These are phyloP conservation scores for Numida meleagris DNA, from an alignment of 2,113 vertebrate genomes.

Conservation along the genomic window DNA sequence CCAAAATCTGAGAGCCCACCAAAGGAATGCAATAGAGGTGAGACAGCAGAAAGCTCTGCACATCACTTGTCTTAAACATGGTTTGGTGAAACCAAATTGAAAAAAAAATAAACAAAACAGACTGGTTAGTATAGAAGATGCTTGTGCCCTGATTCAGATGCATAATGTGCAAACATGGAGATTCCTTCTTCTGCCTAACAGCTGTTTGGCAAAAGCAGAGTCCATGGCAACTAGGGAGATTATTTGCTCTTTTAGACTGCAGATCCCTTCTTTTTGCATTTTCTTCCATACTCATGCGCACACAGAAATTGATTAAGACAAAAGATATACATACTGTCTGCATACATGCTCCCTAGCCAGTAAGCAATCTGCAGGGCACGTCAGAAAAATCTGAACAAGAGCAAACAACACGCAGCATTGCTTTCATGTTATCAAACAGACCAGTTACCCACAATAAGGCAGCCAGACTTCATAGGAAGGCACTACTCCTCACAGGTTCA, in stretches of 20 bases:
- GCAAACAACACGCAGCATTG: accelerated
- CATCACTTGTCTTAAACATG: neutral
- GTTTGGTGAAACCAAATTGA: neutral
- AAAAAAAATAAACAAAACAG: neutral
- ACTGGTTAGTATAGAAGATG: accelerated
- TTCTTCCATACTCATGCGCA: accelerated
- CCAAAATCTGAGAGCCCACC: neutral
- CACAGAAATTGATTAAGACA: neutral
- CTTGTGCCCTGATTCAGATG: neutral
- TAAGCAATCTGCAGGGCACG: neutral
- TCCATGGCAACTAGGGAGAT: neutral
- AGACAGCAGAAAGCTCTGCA: neutral
- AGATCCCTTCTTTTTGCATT: neutral
- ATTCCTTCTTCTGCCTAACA: neutral
- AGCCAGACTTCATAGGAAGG: neutral
- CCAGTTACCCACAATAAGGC: neutral
- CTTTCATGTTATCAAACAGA: neutral
- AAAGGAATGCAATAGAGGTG: neutral
- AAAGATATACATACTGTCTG: neutral
- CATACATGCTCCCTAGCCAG: neutral
- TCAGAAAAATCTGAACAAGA: neutral
- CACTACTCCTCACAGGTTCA: neutral
- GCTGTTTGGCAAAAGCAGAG: neutral
- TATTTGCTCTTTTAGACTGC: neutral
- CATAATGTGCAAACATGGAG: neutral